Evolutionary conservation across 2,113 vertebrate genomes (phyloP).

Genomic region (Percopsis transmontana): DNA sequence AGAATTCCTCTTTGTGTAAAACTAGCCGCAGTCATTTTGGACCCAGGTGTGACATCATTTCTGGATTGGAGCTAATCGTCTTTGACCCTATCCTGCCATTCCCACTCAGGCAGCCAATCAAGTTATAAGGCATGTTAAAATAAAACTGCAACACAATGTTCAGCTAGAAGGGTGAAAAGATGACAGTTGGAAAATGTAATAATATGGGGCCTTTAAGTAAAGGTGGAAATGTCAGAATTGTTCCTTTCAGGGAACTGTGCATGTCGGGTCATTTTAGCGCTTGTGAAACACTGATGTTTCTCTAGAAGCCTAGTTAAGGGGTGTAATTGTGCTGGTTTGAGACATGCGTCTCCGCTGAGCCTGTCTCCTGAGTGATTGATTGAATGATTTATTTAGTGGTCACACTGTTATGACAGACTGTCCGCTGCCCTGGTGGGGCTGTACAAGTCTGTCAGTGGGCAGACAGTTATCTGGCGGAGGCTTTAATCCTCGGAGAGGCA

Average conservation of each 20-base stretch:
- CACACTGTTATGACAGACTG: constrained; percentile 38
- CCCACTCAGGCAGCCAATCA: too few relatives aligned
- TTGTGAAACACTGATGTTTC: constrained; percentile 14
- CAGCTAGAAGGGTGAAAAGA: too few relatives aligned
- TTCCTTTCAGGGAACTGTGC: constrained; percentile 50
- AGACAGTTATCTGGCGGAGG: constrained; percentile 66
- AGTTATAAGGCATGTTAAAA: too few relatives aligned
- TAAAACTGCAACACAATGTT: too few relatives aligned
- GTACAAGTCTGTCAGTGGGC: constrained; percentile 59
- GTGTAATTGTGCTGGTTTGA: constrained; percentile 22
- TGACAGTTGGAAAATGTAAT: too few relatives aligned
- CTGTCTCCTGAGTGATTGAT: constrained; percentile 26
- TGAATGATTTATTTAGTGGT: constrained; percentile 9
- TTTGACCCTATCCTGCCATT: too few relatives aligned
- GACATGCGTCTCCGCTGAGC: neutral
- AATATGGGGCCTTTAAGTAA: constrained; percentile 9
- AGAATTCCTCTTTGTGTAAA: too few relatives aligned
- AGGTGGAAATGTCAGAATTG: constrained; percentile 60
- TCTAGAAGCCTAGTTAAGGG: constrained; percentile 18
- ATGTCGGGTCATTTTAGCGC: constrained; percentile 22
- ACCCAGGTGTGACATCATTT: too few relatives aligned
- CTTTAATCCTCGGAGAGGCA: constrained; percentile 50
- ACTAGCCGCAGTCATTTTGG: too few relatives aligned
- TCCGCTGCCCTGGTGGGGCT: constrained; percentile 35
- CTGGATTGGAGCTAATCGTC: too few relatives aligned